Conservation (phyloP, 1,140 invertebrate genomes). For the Dolichoris vasculosae region DNA sequence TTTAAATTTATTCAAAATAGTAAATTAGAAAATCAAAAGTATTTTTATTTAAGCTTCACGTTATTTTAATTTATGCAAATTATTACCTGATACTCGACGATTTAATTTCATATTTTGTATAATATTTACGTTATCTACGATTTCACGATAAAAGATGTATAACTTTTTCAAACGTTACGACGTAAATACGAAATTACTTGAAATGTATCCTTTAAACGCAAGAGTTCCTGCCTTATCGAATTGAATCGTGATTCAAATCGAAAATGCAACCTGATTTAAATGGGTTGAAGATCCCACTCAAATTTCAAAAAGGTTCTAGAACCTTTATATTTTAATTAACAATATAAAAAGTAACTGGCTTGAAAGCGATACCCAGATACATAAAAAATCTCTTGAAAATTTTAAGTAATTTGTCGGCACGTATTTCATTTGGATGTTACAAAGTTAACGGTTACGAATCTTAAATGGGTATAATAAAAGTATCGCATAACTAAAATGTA, state of each 20-base stretch:
- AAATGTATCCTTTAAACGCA: constrained; percentile 22
- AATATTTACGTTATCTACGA: constrained; percentile 3
- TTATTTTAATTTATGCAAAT: constrained; percentile 18
- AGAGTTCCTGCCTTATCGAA: constrained; percentile 48
- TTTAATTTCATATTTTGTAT: constrained; percentile 16
- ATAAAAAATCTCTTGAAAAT: neutral
- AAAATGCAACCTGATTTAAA: constrained; percentile 38
- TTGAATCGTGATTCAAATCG: constrained; percentile 38
- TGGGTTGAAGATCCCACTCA: constrained; percentile 13
- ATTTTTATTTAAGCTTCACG: neutral
- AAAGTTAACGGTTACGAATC: constrained; percentile 23
- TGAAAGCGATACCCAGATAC: constrained; percentile 14
- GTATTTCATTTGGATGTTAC: constrained; percentile 30
- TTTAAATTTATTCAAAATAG: constrained; percentile 54
- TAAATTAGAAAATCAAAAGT: constrained; percentile 30
- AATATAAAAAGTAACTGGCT: neutral
- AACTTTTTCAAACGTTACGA: neutral
- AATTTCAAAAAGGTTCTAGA: constrained; percentile 9
- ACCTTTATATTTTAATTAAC: constrained; percentile 38
- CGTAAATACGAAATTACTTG: constrained; percentile 18
- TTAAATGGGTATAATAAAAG: constrained; percentile 40
- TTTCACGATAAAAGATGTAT: neutral
- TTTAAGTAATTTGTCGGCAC: constrained; percentile 36
- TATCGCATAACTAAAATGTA: constrained; percentile 19
- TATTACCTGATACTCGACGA: constrained; percentile 2